Conservation (phyloP, 2,113 vertebrate species). For the Cinclus mexicanus region DNA sequence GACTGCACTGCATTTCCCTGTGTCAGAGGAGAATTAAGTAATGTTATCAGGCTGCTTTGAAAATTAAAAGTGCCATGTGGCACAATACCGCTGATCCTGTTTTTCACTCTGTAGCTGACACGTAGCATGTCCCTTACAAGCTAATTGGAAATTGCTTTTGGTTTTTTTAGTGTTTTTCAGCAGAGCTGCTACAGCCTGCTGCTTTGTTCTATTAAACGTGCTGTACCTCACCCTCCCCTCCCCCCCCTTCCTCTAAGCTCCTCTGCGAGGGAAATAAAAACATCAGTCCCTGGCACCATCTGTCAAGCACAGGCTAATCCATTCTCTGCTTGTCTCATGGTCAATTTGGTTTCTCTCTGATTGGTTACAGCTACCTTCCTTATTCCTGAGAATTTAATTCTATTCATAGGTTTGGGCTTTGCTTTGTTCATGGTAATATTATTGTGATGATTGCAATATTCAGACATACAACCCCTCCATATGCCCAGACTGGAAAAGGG, state of each 20-base stretch:
- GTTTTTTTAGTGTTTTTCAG: constrained; percentile 9
- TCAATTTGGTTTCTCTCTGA: constrained; percentile 27
- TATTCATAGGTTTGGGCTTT: background rate
- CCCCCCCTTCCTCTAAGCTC: background rate
- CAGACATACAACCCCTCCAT: background rate
- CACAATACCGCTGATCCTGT: background rate
- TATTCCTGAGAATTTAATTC: background rate
- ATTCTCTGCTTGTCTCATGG: constrained; percentile 38
- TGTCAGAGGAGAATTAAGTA: constrained; percentile 12
- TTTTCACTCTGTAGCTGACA: background rate
- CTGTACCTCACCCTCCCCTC: background rate
- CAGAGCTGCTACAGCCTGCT: background rate
- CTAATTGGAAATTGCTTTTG: background rate
- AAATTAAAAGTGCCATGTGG: constrained; percentile 1
- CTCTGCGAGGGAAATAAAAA: constrained; percentile 19
- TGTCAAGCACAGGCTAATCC: constrained; percentile 53
- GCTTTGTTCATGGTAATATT: background rate
- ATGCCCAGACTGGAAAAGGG: background rate
- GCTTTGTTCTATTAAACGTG: background rate
- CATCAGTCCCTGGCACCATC: constrained; percentile 41
- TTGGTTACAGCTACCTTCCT: background rate
- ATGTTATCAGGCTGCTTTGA: constrained; percentile 12
- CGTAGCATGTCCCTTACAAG: background rate
- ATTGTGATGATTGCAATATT: background rate
- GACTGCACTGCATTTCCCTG: background rate